Evolutionary conservation across 2,113 vertebrate species (phyloP).

Genomic region (Anoura caudifer): DNA sequence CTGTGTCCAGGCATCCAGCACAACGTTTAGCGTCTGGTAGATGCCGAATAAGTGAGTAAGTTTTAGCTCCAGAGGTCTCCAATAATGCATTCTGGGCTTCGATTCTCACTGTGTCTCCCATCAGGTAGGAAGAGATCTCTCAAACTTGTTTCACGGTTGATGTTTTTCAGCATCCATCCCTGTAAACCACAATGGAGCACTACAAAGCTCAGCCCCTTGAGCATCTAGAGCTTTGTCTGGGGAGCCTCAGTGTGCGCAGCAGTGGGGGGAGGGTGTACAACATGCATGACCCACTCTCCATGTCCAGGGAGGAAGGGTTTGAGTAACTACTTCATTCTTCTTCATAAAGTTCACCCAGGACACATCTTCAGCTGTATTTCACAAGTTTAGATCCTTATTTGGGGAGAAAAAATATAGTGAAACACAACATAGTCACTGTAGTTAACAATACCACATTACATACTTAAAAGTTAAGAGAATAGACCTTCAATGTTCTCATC

Average conservation of each 20-base stretch:
- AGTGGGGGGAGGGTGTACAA: fast-evolving
- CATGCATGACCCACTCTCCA: fast-evolving
- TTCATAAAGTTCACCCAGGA: not conserved
- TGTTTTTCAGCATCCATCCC: not conserved
- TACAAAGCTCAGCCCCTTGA: too few species aligned
- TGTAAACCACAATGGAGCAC: too few species aligned
- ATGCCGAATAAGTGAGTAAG: too few species aligned
- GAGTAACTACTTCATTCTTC: not conserved
- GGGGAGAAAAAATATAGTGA: not conserved
- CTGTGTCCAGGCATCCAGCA: not conserved
- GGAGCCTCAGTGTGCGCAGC: not conserved
- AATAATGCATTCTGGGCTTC: not conserved
- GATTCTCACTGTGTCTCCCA: not conserved
- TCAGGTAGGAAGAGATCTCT: not conserved
- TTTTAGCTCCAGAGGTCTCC: not conserved
- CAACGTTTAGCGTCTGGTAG: not conserved
- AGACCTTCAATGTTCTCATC: too few species aligned
- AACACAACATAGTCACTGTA: not conserved
- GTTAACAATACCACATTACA: not conserved
- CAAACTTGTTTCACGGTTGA: not conserved
- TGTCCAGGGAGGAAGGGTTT: not conserved
- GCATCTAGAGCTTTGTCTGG: not conserved
- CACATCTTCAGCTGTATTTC: not conserved
- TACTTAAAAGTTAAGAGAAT: too few species aligned
- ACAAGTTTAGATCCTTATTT: not conserved